These are phyloP conservation scores for Florisuga fusca DNA, from an alignment of 2,797 vertebrate genomes.

Conservation along the genomic window DNA sequence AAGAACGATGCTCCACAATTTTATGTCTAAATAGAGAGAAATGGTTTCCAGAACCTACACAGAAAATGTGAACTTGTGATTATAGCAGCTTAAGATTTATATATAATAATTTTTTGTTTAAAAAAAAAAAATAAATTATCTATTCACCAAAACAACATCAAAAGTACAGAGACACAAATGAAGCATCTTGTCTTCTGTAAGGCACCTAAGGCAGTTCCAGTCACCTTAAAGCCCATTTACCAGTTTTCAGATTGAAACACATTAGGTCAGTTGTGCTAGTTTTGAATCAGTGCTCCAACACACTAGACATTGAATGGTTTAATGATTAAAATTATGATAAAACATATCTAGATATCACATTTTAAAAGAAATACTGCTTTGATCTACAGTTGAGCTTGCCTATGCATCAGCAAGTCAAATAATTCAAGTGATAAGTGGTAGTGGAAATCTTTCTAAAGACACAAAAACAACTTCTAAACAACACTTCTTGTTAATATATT, in stretches of 20 bases:
- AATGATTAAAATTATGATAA: not conserved
- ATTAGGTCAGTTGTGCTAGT: not conserved
- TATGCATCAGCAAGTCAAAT: not conserved
- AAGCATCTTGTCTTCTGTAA: not conserved
- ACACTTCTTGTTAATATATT: not conserved
- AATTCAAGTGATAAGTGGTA: not conserved
- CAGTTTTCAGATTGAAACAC: not conserved
- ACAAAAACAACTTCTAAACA: not conserved
- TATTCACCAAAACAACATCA: not conserved
- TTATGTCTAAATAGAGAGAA: not conserved
- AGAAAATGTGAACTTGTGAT: not conserved
- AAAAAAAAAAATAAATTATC: not conserved
- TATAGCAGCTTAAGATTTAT: not conserved
- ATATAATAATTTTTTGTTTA: not conserved
- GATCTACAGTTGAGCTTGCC: not conserved
- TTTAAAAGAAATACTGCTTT: not conserved
- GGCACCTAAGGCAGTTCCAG: not conserved
- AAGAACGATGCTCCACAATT: not conserved
- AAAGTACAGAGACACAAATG: not conserved
- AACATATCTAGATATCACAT: not conserved
- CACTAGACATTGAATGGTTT: not conserved
- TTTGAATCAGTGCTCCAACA: not conserved
- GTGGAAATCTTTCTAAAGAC: not conserved
- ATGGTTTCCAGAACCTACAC: not conserved
- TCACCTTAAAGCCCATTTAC: not conserved